Base-by-base conservation (phyloP, 2,797 vertebrate species). In the Propithecus deckenii region DNA sequence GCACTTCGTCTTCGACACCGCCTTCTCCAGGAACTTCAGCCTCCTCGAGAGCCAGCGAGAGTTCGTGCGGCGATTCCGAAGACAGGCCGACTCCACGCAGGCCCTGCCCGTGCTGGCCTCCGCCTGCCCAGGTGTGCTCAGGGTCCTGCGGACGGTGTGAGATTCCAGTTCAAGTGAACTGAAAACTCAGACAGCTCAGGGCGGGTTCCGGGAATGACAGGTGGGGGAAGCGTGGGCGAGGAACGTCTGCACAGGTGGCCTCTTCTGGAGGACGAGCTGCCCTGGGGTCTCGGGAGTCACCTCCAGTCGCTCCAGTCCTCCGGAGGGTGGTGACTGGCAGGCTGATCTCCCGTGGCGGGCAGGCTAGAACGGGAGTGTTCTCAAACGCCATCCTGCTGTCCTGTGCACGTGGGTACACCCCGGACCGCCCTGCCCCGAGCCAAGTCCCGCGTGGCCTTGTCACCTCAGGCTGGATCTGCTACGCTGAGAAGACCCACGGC, bases 401-500 rank as follows among this genome's bases (percentile, higher is more conserved):
- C 41, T 17, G 4, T 46, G 32, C 32, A 35, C 96, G 61, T 28
- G 0, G 2, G 46, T 79, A 92, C 86, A 20, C 41, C 93, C 89
- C 86, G 41, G 38, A 63, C 93, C 61, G 57, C 88, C 35, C 35
- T 52, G 18, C 5, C 79, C 23, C 67, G 61, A 12, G 41, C 71
- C 11, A 22, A 80, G 67, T 48, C 30, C 57, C 22, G 0, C 61
- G 12, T 43, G 32, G 67, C 84, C 86, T 6, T 23, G 8, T 61
- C 32, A 28, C 41, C 94, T 1, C 98, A 99, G 99, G 99, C 38
- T 99, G 99, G 99, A 99, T 99, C 97, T 99, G 99, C 98, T 99
- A 99, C 0, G 99, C 99, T 3, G 99, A 99, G 98, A 99, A 99
- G 98, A 99, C 99, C 25, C 99, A 99, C 0, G 99, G 99, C 78